phyloP scores from a whole-genome alignment of 2,888 invertebrate species.

The Lathronympha strigana region DNA sequence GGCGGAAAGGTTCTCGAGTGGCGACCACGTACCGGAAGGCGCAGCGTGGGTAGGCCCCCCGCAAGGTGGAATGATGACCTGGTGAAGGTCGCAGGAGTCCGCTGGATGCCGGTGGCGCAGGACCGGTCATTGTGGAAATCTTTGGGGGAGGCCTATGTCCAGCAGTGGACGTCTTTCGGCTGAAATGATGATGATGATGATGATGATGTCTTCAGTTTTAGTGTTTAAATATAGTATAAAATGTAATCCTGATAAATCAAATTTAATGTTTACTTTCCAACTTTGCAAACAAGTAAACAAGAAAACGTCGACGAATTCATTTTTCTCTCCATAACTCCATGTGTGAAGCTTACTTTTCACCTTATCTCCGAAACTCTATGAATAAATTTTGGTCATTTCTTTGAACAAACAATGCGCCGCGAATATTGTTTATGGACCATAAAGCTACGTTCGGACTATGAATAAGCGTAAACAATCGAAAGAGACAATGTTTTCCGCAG shows the following conservation, averaged over 20 bases:
- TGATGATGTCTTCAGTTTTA: too few species aligned
- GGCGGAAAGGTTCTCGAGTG: too few species aligned
- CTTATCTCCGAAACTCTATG: slow-evolving; percentile 39
- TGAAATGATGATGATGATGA: too few species aligned
- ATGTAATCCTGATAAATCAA: not conserved
- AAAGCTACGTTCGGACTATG: slow-evolving; percentile 42
- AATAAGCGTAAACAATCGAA: slow-evolving; percentile 45
- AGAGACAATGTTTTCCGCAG: slow-evolving; percentile 45
- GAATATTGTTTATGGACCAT: slow-evolving; percentile 45
- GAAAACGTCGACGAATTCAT: not conserved
- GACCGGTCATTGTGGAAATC: too few species aligned
- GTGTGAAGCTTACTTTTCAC: slow-evolving; percentile 37
- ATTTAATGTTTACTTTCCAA: not conserved
- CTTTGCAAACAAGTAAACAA: slow-evolving; percentile 11
- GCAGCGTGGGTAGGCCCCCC: too few species aligned
- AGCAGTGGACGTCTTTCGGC: too few species aligned
- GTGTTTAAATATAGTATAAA: not conserved
- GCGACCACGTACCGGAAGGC: too few species aligned
- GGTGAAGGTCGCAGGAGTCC: too few species aligned
- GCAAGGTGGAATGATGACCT: too few species aligned
- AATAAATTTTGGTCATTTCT: slow-evolving; percentile 44
- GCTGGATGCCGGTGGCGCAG: too few species aligned
- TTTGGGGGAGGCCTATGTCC: too few species aligned
- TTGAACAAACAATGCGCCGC: slow-evolving; percentile 39
- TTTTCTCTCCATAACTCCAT: slow-evolving; percentile 16